phyloP scores from a whole-genome alignment of 1,140 invertebrate species.

The Magallana ariakensis region DNA sequence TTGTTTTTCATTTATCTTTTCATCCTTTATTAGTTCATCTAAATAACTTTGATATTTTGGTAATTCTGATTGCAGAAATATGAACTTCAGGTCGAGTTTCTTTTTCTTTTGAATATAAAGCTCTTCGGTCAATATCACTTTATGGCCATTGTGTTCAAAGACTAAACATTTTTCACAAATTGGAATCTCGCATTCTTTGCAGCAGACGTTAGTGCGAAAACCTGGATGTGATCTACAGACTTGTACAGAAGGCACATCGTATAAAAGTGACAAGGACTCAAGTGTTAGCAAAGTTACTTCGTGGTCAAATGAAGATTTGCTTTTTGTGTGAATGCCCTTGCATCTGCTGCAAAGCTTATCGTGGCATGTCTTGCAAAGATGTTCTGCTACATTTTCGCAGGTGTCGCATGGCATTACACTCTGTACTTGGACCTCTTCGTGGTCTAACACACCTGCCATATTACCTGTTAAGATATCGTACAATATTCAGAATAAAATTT shows the following conservation, averaged over 20 bases:
- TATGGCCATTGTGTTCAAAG: not conserved
- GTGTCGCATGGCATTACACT: not conserved
- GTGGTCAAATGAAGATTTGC: constrained; percentile 15
- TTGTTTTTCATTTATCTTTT: not conserved
- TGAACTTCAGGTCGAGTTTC: not conserved
- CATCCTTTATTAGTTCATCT: not conserved
- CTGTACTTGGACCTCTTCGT: not conserved
- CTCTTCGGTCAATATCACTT: not conserved
- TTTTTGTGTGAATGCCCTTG: not conserved
- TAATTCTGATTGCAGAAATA: not conserved
- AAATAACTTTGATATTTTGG: not conserved
- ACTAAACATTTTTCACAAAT: constrained; percentile 21
- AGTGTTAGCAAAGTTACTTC: not conserved
- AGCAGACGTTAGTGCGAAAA: not conserved
- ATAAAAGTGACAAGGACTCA: not conserved
- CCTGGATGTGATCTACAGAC: not conserved
- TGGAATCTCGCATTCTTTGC: not conserved
- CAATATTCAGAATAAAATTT: too few relatives aligned
- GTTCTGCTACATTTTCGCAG: not conserved
- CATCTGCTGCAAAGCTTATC: constrained; percentile 1
- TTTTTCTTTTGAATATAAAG: not conserved
- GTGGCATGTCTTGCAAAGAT: not conserved
- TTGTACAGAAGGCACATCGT: not conserved
- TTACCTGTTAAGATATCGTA: not conserved
- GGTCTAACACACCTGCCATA: not conserved